Percentiles rank a stretch among this genome's conserved stretches.
phyloP scores from a whole-genome alignment of 1,140 invertebrate species.

The Drosophila elegans region DNA sequence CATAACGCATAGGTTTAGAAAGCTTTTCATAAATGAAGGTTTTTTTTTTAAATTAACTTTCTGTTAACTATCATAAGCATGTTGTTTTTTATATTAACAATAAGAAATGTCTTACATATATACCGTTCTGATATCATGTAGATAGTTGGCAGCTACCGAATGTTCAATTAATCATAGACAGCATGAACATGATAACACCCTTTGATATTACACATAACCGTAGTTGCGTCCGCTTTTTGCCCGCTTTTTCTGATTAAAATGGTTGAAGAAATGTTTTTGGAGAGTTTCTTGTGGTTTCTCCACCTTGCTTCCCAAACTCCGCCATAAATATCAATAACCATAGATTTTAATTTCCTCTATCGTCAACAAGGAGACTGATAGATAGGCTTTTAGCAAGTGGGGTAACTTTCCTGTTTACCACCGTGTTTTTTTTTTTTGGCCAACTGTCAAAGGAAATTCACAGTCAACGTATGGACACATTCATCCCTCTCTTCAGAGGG shows the following conservation, averaged over 20 bases:
- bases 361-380: conserved; percentile 27
- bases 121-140: conserved; percentile 3
- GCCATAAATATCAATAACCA: conserved; percentile 64
- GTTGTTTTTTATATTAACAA: too few species aligned
- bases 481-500: conserved; percentile 35
- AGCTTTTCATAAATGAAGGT: too few species aligned
- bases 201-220: neutral
- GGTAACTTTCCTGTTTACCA: conserved; percentile 16
- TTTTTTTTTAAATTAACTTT: too few species aligned
- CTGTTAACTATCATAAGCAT: too few species aligned
- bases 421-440: conserved; percentile 13
- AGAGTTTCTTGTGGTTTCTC: neutral
- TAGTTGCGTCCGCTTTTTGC: neutral
- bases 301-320: neutral
- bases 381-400: conserved; percentile 8
- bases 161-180: conserved; percentile 16
- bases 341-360: conserved; percentile 49
- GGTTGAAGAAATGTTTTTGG: neutral
- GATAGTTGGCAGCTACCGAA: neutral
- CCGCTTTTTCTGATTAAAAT: neutral
- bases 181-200: conserved; percentile 15
- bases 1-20: neutral
- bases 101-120: neutral
- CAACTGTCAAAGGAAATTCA: conserved; percentile 54
- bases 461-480: conserved; percentile 22